phyloP scores from a whole-genome alignment of 2,113 vertebrate genomes.

The Aphelocoma coerulescens region DNA sequence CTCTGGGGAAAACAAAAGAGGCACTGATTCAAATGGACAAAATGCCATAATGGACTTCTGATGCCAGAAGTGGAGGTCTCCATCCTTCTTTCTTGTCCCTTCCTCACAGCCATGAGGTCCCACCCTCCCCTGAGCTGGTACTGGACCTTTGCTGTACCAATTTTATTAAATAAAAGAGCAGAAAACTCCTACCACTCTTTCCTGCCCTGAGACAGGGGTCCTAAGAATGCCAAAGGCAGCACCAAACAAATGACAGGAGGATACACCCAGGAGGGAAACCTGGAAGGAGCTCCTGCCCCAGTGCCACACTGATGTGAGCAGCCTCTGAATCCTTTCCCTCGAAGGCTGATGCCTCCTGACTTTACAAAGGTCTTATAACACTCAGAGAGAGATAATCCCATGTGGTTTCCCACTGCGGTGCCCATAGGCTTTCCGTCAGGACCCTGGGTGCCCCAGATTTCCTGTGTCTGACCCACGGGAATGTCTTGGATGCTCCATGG shows the following conservation, averaged over 20 bases:
- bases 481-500: accelerated
- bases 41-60: neutral
- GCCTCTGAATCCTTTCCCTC: neutral
- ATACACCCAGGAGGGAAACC: neutral
- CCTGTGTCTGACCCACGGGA: neutral
- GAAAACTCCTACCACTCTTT: neutral
- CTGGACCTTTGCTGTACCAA: neutral
- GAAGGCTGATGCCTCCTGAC: too few species aligned
- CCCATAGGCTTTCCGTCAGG: accelerated
- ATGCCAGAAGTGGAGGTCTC: neutral
- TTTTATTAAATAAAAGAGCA: neutral
- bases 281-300: neutral
- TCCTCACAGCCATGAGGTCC: neutral
- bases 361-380: neutral
- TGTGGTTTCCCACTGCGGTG: neutral
- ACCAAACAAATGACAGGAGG: neutral
- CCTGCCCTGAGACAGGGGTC: accelerated
- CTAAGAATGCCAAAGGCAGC: neutral
- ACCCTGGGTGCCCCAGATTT: accelerated
- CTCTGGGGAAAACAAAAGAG: neutral
- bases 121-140: neutral
- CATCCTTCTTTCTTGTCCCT: neutral
- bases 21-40: neutral
- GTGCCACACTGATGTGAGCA: neutral
- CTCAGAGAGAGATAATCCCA: accelerated